Conservation (phyloP, 2,888 invertebrate species). For the Heliconius sara region DNA sequence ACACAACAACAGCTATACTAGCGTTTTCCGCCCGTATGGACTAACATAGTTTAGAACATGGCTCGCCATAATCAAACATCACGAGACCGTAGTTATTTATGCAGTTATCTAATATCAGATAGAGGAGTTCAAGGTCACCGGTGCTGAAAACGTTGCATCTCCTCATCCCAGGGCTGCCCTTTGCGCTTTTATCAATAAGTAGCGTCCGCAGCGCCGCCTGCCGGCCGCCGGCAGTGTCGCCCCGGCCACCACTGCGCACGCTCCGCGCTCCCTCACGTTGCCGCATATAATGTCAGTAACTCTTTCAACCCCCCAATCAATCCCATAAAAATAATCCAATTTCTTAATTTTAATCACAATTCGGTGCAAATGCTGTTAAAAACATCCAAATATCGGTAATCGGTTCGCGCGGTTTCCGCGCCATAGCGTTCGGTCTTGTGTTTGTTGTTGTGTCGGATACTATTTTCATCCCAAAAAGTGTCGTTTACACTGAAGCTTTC, state of each 20-base stretch:
- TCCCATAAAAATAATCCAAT: constrained; percentile 62
- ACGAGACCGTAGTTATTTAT: constrained; percentile 51
- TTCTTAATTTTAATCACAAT: constrained; percentile 52
- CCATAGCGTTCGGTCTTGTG: constrained; percentile 55
- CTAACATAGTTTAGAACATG: constrained; percentile 16
- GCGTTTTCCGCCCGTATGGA: constrained; percentile 22
- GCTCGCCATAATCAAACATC: constrained; percentile 17
- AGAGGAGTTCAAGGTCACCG: constrained; percentile 78
- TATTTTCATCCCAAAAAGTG: constrained; percentile 60
- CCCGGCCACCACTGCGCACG: constrained; percentile 74
- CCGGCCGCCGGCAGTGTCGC: constrained; percentile 67
- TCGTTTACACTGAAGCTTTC: constrained; percentile 58
- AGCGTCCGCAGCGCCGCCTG: constrained; percentile 69
- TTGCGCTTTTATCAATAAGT: constrained; percentile 80
- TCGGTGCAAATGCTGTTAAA: background rate
- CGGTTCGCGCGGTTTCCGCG: constrained; percentile 14
- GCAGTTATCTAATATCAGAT: constrained; percentile 75
- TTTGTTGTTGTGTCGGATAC: constrained; percentile 66
- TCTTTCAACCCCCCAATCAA: constrained; percentile 68
- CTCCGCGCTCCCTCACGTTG: constrained; percentile 71
- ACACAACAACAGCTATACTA: constrained; percentile 4
- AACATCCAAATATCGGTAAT: background rate
- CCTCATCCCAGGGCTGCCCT: constrained; percentile 59
- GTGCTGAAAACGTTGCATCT: constrained; percentile 61
- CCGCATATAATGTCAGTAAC: constrained; percentile 65